These are phyloP conservation scores for Augochlora pura DNA, from an alignment of 1,140 invertebrate genomes.

Conservation along the genomic window DNA sequence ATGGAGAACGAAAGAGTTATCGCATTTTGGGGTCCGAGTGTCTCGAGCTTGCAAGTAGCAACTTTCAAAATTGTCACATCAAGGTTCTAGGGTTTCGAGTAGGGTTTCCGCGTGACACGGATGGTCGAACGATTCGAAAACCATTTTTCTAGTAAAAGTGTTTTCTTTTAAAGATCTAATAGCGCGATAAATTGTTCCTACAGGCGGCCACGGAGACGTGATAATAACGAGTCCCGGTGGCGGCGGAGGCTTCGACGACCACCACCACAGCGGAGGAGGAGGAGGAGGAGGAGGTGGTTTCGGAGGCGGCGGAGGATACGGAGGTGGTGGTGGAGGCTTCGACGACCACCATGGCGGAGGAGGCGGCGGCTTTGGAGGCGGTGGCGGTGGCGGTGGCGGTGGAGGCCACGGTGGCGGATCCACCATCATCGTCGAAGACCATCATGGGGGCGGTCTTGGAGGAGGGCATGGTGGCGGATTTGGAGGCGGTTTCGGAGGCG, in stretches of 20 bases:
- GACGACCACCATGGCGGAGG: not conserved
- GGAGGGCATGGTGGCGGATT: slow-evolving; percentile 28
- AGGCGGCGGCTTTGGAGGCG: slow-evolving; percentile 20
- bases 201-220: slow-evolving; percentile 27
- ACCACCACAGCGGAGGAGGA: too few relatives aligned
- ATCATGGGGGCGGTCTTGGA: slow-evolving; percentile 17
- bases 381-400: slow-evolving; percentile 37
- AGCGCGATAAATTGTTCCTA: not conserved
- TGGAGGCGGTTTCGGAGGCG: slow-evolving; percentile 7
- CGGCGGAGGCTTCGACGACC: slow-evolving; percentile 15
- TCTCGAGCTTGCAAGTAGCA: too few relatives aligned
- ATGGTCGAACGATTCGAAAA: too few relatives aligned
- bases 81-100: too few relatives aligned
- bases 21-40: too few relatives aligned
- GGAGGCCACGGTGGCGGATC: slow-evolving; percentile 19
- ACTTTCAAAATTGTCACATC: too few relatives aligned
- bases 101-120: too few relatives aligned
- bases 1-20: too few relatives aligned
- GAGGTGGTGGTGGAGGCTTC: slow-evolving; percentile 21
- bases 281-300: slow-evolving; percentile 24
- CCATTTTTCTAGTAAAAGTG: too few relatives aligned
- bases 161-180: too few relatives aligned
- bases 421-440: not conserved
- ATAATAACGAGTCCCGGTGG: slow-evolving; percentile 24
- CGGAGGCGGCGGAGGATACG: slow-evolving; percentile 25